Evolutionary conservation across 2,113 vertebrate species (phyloP).

Genomic region (Lates calcarifer): DNA sequence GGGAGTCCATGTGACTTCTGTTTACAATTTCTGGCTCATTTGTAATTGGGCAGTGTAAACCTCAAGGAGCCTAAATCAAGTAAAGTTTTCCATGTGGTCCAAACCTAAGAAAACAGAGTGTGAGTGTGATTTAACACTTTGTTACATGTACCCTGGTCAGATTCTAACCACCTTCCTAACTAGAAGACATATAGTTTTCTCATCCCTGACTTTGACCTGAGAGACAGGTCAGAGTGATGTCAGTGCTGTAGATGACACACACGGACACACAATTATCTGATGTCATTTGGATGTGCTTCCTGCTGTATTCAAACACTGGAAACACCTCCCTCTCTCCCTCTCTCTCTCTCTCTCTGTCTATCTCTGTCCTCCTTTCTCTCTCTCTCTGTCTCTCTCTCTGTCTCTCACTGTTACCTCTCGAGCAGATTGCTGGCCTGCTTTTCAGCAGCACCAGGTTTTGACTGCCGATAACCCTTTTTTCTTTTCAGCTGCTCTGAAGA

Average conservation of each 20-base stretch:
- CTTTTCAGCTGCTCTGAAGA: constrained; percentile 78
- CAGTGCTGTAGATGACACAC: not conserved
- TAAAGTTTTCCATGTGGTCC: constrained; percentile 20
- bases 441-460: constrained; percentile 29
- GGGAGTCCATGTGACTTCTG: constrained; percentile 1
- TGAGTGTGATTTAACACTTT: not conserved
- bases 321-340: not conserved
- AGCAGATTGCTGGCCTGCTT: constrained; percentile 22
- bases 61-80: constrained; percentile 5
- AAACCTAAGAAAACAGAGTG: not conserved
- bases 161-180: not conserved
- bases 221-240: not conserved
- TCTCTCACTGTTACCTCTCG: not conserved
- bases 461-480: constrained; percentile 69
- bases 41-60: constrained; percentile 30
- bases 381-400: not conserved
- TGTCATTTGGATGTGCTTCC: constrained; percentile 30
- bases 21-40: constrained; percentile 34
- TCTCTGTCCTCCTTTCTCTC: not conserved
- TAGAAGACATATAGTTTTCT: not conserved
- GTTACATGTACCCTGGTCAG: constrained; percentile 8
- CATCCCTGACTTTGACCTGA: not conserved
- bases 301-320: constrained; percentile 68
- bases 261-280: not conserved
- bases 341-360: constrained; percentile 1